phyloP scores from a whole-genome alignment of 2,888 invertebrate genomes.

The Dexiosoma caninum region DNA sequence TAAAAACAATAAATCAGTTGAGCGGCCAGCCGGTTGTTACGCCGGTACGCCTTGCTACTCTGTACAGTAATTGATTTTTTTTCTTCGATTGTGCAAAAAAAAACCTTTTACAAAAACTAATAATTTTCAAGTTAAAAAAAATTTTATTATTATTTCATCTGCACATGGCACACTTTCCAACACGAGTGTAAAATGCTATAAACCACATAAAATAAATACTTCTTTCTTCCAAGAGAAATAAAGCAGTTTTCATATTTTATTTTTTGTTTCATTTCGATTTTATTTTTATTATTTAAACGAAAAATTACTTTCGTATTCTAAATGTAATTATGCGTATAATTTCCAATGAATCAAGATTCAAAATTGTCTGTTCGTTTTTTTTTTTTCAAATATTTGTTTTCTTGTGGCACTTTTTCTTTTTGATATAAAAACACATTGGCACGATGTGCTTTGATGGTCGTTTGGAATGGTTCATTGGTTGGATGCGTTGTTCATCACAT shows the following conservation, averaged over 20 bases:
- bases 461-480: constrained; percentile 23
- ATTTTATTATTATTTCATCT: too few species aligned
- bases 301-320: constrained; percentile 61
- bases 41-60: too few species aligned
- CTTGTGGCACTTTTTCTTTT: not conserved
- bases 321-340: constrained; percentile 73
- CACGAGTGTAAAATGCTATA: constrained; percentile 1
- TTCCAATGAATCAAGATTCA: constrained; percentile 73
- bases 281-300: constrained; percentile 48
- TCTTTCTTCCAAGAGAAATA: not conserved
- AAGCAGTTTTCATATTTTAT: not conserved
- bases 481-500: constrained; percentile 28
- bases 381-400: not conserved
- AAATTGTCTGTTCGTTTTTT: constrained; percentile 43
- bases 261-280: constrained; percentile 28
- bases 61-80: too few species aligned
- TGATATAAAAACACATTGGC: constrained; percentile 52
- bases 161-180: too few species aligned
- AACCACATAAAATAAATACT: constrained; percentile 10
- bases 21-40: too few species aligned
- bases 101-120: too few species aligned
- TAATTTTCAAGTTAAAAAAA: too few species aligned
- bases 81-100: too few species aligned
- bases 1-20: too few species aligned
- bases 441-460: constrained; percentile 30